Base-by-base conservation (phyloP, 2,113 vertebrate species). In the Serinus canaria region DNA sequence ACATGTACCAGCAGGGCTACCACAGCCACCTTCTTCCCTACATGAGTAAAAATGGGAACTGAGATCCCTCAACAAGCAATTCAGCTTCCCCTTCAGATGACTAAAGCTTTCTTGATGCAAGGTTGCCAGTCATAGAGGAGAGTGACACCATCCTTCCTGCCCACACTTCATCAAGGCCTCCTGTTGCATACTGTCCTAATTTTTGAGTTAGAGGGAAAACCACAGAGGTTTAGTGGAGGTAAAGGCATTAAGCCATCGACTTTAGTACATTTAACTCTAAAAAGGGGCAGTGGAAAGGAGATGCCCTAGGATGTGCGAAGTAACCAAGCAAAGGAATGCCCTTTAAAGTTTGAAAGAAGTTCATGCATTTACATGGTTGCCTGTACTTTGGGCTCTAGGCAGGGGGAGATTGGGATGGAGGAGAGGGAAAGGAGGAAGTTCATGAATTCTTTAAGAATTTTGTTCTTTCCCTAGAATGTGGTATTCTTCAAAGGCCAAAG, bases 21-120 rank as follows among this genome's bases (percentile, higher is more conserved):
- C 59, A 44, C 56, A 66, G 67, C 68, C 20, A 75, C 16, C 56
- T 86, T 76, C 68, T 86, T 93, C 64, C 52, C 22, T 83, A 60
- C n/a, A 16, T 8, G 64, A 33, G 63, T 53, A 15, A 93, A 93
- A 94, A 72, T 44, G 68, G 88, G 90, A 96, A 83, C 64, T 67
- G 59, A 87, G 69, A 83, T 87, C 56, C 43, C 76, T 76, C 95
- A 94, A 94, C 70, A 91, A 87, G 88, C 68, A 96, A 75, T 86
- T 83, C 56, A 83, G n/a, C 76, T 95, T 96, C 85, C 72, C 31
- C 68, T 91, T 90, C 56, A 83, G 63, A 90, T 88, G 72, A 92
- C 44, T 75, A 92, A 94, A 90, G 8, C 63, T 91, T 94, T 72
- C 56, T 80, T 88, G 67, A 59, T 92, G 64, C 37, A 70, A 46